Percentiles rank a stretch among this genome's conserved stretches.
phyloP scores from a whole-genome alignment of 2,797 vertebrate genomes.

The Mionectes olivaceus region DNA sequence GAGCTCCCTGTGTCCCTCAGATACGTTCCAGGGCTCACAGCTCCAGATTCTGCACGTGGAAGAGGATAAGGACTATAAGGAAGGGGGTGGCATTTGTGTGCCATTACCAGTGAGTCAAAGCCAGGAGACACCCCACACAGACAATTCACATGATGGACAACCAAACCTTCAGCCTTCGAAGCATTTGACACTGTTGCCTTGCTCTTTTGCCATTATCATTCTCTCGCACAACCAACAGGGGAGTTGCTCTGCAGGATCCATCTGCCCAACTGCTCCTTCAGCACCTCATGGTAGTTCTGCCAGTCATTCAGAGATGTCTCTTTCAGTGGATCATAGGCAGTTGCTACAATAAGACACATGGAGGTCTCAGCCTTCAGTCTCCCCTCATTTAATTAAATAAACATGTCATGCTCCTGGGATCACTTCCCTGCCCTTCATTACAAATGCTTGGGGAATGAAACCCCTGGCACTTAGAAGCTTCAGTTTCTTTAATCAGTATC shows the following conservation, averaged over 20 bases:
- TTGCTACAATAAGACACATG: neutral
- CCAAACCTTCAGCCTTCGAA: neutral
- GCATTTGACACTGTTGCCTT: neutral
- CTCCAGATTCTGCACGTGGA: neutral
- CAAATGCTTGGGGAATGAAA: neutral
- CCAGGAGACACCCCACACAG: neutral
- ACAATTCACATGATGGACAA: accelerated
- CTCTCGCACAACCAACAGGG: neutral
- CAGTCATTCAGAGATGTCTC: neutral
- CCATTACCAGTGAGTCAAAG: neutral
- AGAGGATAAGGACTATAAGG: neutral
- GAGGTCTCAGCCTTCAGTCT: neutral
- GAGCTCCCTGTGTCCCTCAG: neutral
- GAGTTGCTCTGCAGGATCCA: neutral
- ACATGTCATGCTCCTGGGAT: neutral
- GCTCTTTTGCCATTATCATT: neutral
- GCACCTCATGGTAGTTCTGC: neutral
- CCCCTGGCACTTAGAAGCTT: neutral
- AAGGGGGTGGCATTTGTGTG: neutral
- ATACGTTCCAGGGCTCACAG: accelerated
- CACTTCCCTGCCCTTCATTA: neutral
- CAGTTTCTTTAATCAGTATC: neutral
- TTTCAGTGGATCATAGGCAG: neutral
- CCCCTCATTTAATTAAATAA: neutral
- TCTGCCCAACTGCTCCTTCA: neutral